Evolutionary conservation across 2,797 vertebrate species (phyloP), one percentile per base, ranked within the genome.

Genomic region (Vespertilio murinus): DNA sequence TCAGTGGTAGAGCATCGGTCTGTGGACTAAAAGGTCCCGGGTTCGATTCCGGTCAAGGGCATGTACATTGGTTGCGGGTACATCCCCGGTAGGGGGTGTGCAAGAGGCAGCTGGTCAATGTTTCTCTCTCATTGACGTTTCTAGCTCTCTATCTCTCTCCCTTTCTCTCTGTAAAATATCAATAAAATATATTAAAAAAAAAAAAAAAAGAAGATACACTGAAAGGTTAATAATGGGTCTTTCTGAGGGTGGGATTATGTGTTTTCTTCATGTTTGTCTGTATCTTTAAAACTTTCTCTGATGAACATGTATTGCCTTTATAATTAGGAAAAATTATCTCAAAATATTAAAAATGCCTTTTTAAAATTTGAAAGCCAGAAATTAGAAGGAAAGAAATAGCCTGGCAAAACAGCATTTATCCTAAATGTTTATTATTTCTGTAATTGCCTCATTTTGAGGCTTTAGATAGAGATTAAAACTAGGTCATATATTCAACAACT

Each of bases 391-490:
- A 93, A 69, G 38, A 95, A 95, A 93, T 47, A 92, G 30, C 17
- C 38, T 74, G 61, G 71, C 56, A 87, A 93, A 92, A 83, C 23
- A 95, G 42, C 59, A 86, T 83, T 94, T 90, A 79, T 93, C 65
- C n/a, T 83, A 94, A 96, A 61, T 82, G 64, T 94, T 92, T 74
- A 96, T 69, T 91, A 79, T 83, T 94, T 86, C 64, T 56, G 4
- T 88, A 83, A 93, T 89, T 90, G 75, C 75, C 45, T 95, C 90
- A 93, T 94, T 96, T 91, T 17, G 13, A 95, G n/a, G 14, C 9
- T 93, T 94, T 88, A 96, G 90, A 91, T 52, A 85, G 38, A 61
- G 91, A 92, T 96, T 91, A 14, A 77, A 94, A 94, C 84, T 91
- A 64, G 61, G n/a, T 77, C 28, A 75, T 82, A 75, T 65, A 54